These are phyloP conservation scores for Lepidurus apus DNA, from an alignment of 1,140 invertebrate species.

Conservation along the genomic window DNA sequence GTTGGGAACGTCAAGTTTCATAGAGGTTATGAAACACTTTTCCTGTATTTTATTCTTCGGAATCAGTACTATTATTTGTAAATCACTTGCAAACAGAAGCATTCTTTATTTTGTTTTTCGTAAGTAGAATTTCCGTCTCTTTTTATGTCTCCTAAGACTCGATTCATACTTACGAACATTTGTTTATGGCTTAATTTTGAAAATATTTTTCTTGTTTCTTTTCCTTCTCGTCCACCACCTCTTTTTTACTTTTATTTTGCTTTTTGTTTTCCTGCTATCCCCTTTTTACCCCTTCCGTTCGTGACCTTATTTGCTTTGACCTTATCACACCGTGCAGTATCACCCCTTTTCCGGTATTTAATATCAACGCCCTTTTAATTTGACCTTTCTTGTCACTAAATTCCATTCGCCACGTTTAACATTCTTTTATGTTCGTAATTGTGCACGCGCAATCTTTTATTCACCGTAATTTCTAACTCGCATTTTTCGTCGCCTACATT, in stretches of 20 bases:
- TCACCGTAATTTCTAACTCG: not conserved
- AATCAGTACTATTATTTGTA: too few relatives aligned
- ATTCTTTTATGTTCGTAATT: not conserved
- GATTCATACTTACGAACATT: not conserved
- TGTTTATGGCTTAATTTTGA: conserved; percentile 7
- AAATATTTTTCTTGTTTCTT: not conserved
- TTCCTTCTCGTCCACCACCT: not conserved
- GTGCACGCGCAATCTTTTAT: not conserved
- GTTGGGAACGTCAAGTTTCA: too few relatives aligned
- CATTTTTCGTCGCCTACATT: not conserved
- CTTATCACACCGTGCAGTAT: not conserved
- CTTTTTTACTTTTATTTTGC: not conserved
- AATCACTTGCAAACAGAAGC: too few relatives aligned
- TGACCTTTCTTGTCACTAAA: not conserved
- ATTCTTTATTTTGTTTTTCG: too few relatives aligned
- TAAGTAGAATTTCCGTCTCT: not conserved
- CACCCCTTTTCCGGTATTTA: not conserved
- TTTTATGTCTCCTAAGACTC: not conserved
- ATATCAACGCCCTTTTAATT: not conserved
- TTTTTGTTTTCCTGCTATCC: not conserved
- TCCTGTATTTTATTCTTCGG: too few relatives aligned
- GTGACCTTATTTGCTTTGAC: conserved; percentile 8
- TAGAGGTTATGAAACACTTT: too few relatives aligned
- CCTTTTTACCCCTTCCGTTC: not conserved
- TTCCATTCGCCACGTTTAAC: not conserved